Percentiles rank a stretch among this genome's conserved stretches.
phyloP scores from a whole-genome alignment of 2,113 vertebrate species.

The Coryphaenoides rupestris region DNA sequence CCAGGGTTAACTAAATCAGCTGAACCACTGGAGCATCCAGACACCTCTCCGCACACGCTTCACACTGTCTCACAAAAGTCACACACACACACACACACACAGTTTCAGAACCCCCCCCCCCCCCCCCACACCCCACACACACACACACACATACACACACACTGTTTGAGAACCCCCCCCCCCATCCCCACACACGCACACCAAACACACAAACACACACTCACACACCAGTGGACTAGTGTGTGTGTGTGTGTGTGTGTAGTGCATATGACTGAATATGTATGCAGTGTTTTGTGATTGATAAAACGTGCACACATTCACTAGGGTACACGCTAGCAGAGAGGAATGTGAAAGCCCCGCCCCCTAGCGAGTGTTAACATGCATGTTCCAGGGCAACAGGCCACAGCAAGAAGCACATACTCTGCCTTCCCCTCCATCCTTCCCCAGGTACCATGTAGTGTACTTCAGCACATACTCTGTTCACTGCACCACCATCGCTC shows the following conservation, averaged over 20 bases:
- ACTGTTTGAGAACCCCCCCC: too few relatives aligned
- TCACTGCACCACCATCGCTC: too few relatives aligned
- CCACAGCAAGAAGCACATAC: background rate
- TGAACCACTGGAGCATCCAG: constrained; percentile 3
- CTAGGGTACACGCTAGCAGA: background rate
- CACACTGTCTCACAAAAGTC: background rate
- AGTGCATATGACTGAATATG: too few relatives aligned
- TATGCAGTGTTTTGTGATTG: too few relatives aligned
- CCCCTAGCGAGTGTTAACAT: constrained; percentile 14
- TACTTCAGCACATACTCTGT: too few relatives aligned
- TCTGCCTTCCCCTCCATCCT: too few relatives aligned
- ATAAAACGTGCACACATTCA: background rate
- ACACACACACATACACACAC: constrained; percentile 4
- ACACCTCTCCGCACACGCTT: background rate
- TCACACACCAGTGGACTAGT: too few relatives aligned
- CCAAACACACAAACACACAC: too few relatives aligned
- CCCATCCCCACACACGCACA: too few relatives aligned
- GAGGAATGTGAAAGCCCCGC: constrained; percentile 12
- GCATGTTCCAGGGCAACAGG: constrained; percentile 1
- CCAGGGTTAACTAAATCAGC: background rate
- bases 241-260: too few relatives aligned
- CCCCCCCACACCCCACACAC: background rate
- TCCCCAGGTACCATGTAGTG: too few relatives aligned
- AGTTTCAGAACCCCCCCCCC: background rate
- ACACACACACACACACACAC: background rate